These are phyloP conservation scores for Amyelois transitella DNA, from an alignment of 1,140 invertebrate genomes.

Conservation along the genomic window DNA sequence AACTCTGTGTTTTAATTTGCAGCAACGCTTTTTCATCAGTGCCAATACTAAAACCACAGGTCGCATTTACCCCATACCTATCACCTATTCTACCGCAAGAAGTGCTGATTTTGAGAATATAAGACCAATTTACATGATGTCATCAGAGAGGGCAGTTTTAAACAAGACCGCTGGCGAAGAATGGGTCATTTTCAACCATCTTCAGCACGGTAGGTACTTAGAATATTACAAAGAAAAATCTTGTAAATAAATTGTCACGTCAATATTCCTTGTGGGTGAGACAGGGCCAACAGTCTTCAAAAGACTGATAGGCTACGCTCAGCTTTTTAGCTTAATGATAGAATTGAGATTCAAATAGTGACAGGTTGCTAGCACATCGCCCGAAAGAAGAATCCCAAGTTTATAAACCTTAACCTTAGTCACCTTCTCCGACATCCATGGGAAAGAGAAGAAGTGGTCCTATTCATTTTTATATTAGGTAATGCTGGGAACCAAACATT, in stretches of 20 bases:
- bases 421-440: too few species aligned
- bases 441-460: too few species aligned
- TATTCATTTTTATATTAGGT: too few species aligned
- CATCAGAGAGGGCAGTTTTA: conserved; percentile 27
- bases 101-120: conserved; percentile 74
- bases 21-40: conserved; percentile 58
- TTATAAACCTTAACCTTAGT: too few species aligned
- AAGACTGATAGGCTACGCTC: too few species aligned
- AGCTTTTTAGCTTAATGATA: too few species aligned
- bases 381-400: too few species aligned
- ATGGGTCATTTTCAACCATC: conserved; percentile 83
- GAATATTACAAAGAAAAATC: not conserved
- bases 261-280: too few species aligned
- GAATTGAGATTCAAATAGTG: too few species aligned
- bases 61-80: conserved; percentile 76
- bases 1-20: conserved; percentile 11
- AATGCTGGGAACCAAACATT: not conserved
- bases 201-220: conserved; percentile 75
- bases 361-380: too few species aligned
- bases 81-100: conserved; percentile 73
- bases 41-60: conserved; percentile 23
- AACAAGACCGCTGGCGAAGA: conserved; percentile 49
- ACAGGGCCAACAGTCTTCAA: too few species aligned
- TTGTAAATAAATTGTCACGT: not conserved
- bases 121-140: conserved; percentile 69